phyloP scores from a whole-genome alignment of 2,888 invertebrate species.

The Blastobasis lacticolella region DNA sequence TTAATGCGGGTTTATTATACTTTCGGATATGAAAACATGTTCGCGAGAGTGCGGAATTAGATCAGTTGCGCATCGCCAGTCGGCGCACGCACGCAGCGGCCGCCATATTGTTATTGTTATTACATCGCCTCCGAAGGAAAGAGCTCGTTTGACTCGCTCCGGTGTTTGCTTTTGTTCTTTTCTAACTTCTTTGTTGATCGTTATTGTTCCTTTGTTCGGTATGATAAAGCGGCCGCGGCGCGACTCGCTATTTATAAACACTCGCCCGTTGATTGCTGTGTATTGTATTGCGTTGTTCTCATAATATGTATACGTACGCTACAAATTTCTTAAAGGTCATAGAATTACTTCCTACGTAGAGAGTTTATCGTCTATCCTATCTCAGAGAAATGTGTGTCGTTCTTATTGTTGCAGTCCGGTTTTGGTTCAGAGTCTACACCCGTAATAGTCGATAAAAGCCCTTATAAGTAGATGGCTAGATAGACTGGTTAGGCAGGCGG shows the following conservation, averaged over 20 bases:
- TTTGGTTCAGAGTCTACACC: constrained; percentile 7
- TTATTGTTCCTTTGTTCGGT: constrained; percentile 61
- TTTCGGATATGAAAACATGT: constrained; percentile 25
- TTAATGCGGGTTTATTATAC: constrained; percentile 36
- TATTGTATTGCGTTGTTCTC: constrained; percentile 33
- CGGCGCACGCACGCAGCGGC: constrained; percentile 36
- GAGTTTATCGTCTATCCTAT: background rate
- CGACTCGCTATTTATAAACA: constrained; percentile 56
- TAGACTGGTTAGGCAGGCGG: constrained; percentile 40
- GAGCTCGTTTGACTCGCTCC: constrained; percentile 45
- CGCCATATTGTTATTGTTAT: constrained; percentile 58
- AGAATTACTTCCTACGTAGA: too few species aligned
- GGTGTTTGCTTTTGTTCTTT: constrained; percentile 61
- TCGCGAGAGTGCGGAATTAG: constrained; percentile 33
- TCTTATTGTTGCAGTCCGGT: constrained; percentile 16
- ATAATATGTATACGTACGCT: constrained; percentile 17
- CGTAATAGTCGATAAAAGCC: constrained; percentile 37
- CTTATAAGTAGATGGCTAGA: constrained; percentile 27
- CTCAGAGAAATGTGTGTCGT: constrained; percentile 15
- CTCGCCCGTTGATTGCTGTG: constrained; percentile 42
- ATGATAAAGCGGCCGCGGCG: constrained; percentile 40
- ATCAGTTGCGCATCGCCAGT: constrained; percentile 42
- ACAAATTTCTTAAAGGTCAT: constrained; percentile 24
- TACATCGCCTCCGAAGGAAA: constrained; percentile 53
- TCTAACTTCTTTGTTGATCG: constrained; percentile 58